These are phyloP conservation scores for Crossocerus cetratus DNA, from an alignment of 2,888 invertebrate genomes.

Conservation along the genomic window DNA sequence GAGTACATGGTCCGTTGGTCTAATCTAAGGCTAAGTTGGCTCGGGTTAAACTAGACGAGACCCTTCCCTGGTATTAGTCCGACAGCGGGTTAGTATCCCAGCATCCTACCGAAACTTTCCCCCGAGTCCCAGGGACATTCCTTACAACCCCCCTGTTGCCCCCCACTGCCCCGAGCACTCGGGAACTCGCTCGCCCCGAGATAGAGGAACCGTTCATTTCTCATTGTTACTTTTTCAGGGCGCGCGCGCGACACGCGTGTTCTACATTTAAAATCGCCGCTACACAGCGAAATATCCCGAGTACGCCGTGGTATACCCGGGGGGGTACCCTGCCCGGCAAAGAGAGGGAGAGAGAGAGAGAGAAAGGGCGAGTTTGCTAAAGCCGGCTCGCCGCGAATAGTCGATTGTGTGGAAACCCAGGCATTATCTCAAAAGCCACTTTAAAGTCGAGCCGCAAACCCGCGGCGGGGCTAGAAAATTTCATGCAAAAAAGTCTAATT, in stretches of 20 bases:
- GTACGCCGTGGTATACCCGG: no score
- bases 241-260: no score
- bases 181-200: conserved; percentile 11
- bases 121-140: conserved; percentile 44
- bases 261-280: no score
- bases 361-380: no score
- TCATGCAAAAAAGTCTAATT: background rate
- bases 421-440: no score
- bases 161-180: conserved; percentile 25
- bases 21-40: conserved; percentile 70
- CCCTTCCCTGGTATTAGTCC: conserved; percentile 64
- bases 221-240: background rate
- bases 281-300: no score
- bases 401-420: no score
- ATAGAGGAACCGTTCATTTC: conserved; percentile 19
- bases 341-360: no score
- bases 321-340: no score
- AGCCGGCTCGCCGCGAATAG: no score
- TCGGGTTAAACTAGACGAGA: conserved; percentile 67
- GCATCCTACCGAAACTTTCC: conserved; percentile 53
- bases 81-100: conserved; percentile 54
- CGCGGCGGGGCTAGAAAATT: background rate
- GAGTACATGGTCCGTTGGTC: conserved; percentile 63
- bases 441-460: no score
- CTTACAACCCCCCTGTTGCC: conserved; percentile 33